Conservation (phyloP, 2,797 vertebrate species). For the Xiphophorus birchmanni region DNA sequence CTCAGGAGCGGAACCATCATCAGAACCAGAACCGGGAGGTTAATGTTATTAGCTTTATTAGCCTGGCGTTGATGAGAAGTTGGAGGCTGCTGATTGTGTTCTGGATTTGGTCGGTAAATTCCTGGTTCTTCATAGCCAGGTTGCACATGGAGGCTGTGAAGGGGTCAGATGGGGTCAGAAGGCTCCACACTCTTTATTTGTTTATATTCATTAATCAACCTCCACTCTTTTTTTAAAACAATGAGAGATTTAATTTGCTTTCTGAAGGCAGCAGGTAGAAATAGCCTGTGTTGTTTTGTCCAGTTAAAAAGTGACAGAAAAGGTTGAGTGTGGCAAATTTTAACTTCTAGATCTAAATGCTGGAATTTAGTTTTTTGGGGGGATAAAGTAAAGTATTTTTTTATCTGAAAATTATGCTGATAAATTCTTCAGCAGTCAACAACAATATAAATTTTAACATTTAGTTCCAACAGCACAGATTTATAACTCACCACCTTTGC, state of each 20-base stretch:
- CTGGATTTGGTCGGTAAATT: constrained; percentile 23
- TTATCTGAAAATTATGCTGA: too few species aligned
- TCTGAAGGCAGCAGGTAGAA: neutral
- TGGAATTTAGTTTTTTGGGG: neutral
- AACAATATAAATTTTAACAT: too few species aligned
- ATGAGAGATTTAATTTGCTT: neutral
- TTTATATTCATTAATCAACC: neutral
- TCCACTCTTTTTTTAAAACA: neutral
- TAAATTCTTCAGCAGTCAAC: too few species aligned
- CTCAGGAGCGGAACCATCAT: neutral
- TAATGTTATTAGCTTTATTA: constrained; percentile 12
- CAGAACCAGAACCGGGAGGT: neutral
- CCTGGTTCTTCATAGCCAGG: constrained; percentile 11
- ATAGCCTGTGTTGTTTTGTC: neutral
- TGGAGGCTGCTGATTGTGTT: constrained; percentile 1
- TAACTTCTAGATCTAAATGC: neutral
- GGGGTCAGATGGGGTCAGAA: neutral
- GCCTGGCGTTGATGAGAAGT: constrained; percentile 31
- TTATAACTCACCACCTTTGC: too few species aligned
- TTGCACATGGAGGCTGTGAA: neutral
- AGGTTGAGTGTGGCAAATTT: neutral
- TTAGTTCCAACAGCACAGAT: too few species aligned
- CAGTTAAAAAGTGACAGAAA: neutral
- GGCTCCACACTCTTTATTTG: neutral
- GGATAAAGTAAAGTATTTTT: too few species aligned